Base-by-base conservation (phyloP, 2,888 invertebrate species). In the Deilephila porcellus region DNA sequence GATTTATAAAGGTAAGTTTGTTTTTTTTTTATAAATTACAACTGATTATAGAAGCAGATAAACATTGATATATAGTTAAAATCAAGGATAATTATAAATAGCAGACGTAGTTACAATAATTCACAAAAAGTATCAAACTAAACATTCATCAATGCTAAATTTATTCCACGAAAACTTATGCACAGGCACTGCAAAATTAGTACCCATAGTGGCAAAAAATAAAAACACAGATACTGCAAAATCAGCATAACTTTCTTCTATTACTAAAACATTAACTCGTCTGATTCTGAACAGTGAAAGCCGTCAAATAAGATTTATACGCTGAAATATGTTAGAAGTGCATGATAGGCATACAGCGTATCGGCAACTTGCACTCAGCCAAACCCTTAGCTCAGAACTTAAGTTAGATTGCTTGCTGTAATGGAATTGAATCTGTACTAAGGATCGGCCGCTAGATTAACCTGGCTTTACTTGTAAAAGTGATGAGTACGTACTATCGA, bases 351-450 rank as follows among this genome's bases (percentile, higher is more conserved):
- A 63, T 63, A 67, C 67, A 52, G 67, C 45, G 67, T 45, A 67
- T 67, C 67, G 67, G 52, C 56, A 56, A 56, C 67, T 67, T 67
- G 67, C 52, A 67, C 25, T 67, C 20, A 67, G 17, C 67, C 52
- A 17, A 45, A 52, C 67, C 67, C 25, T 67, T 74, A 74, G 74
- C 74, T 77, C 67, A 25, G 75, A 52, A 63, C 76, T 67, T 25
- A 77, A 77, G 75, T 77, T 77, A 76, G 74, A 77, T 76, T 76
- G 77, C 76, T 74, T 74, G 74, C 71, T 17, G 73, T 76, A 75
- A 77, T 76, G 76, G 75, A 74, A 75, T 74, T 71, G 77, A 71
- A 73, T 77, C 73, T 73, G 73, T 75, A 67, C 53, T 17, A 64
- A 64, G 11, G 5, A 45, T 52, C 20, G 45, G 6, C n/a, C 19